Evolutionary conservation across 1,140 invertebrate genomes (phyloP).

Genomic region (Zaprionus ghesquierei): DNA sequence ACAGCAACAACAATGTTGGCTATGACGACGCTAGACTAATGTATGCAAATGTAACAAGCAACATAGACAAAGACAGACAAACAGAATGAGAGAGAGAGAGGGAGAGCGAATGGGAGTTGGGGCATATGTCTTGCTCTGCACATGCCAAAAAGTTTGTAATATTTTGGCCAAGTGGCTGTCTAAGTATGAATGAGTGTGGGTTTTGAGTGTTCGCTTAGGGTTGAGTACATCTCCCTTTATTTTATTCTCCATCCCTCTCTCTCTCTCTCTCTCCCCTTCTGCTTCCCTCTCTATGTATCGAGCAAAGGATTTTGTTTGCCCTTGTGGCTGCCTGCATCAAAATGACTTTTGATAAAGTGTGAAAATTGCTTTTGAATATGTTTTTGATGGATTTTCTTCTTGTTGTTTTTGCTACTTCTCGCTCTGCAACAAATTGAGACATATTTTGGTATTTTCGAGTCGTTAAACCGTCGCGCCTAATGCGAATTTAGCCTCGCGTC

Average conservation of each 20-base stretch:
- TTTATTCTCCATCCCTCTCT: neutral
- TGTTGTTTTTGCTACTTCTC: conserved; percentile 1
- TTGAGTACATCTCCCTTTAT: neutral
- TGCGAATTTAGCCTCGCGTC: conserved; percentile 1
- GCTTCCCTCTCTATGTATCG: neutral
- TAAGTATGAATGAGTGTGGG: conserved; percentile 11
- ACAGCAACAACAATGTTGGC: conserved; percentile 12
- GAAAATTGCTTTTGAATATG: conserved; percentile 63
- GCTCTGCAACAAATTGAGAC: conserved; percentile 46
- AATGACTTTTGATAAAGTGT: conserved; percentile 64
- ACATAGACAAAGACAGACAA: conserved; percentile 11
- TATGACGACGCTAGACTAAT: conserved; percentile 45
- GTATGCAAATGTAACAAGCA: conserved; percentile 50
- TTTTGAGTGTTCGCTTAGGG: neutral
- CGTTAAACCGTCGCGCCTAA: conserved; percentile 24
- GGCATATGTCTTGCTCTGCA: conserved; percentile 7
- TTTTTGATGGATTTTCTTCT: conserved; percentile 42
- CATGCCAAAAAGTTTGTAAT: conserved; percentile 50
- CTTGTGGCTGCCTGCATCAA: conserved; percentile 32
- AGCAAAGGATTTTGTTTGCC: conserved; percentile 47
- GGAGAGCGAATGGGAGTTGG: neutral
- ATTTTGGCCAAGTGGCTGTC: conserved; percentile 24
- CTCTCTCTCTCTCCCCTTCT: neutral
- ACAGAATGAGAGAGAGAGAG: neutral
- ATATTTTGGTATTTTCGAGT: conserved; percentile 32